Base-by-base conservation (phyloP, 2,888 invertebrate genomes). In the Vesta saturnalis region DNA sequence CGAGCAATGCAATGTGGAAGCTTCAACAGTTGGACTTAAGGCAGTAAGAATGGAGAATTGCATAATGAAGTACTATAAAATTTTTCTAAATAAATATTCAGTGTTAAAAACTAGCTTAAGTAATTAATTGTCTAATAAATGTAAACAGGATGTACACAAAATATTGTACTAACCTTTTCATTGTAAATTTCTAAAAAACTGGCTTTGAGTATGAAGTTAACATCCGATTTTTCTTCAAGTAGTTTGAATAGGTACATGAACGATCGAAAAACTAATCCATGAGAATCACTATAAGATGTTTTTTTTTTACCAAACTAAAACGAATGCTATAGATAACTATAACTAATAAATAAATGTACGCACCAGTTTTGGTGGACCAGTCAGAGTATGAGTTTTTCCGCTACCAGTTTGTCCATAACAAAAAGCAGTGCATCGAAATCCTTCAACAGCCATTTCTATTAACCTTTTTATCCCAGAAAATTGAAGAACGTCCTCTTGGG, bases 401-500 rank as follows among this genome's bases (percentile, higher is more conserved):
- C 96, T 96, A 49, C 97, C 97, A 0, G 97, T 97, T 85, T 97
- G 97, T 0, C 97, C 97, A 84, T 97, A 97, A 81, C 97, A 97
- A 84, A 97, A 95, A 21, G 93, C 94, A 0, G 97, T 97, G 80
- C 96, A 95, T 23, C 94, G 92, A 83, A 96, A 97, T 18, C 97
- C 97, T 81, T 96, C 95, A 39, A 97, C 90, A 0, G 96, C 94
- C 95, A 97, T 96, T 82, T 96, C 95, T 66, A 97, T 90, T 14
- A 97, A 90, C 59, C 94, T 88, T 80, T 94, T 96, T 70, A 97
- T 90, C 0, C 97, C 97, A 0, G 94, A 96, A 85, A 93, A 94
- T 81, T 96, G 94, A 68, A 97, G 86, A 54, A 97, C 90, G 79
- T 97, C 97, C 78, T 90, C 89, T 77, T 92, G 92, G 0, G 92